These are phyloP conservation scores for Esperia sulphurella DNA, from an alignment of 2,888 invertebrate species.

Conservation along the genomic window DNA sequence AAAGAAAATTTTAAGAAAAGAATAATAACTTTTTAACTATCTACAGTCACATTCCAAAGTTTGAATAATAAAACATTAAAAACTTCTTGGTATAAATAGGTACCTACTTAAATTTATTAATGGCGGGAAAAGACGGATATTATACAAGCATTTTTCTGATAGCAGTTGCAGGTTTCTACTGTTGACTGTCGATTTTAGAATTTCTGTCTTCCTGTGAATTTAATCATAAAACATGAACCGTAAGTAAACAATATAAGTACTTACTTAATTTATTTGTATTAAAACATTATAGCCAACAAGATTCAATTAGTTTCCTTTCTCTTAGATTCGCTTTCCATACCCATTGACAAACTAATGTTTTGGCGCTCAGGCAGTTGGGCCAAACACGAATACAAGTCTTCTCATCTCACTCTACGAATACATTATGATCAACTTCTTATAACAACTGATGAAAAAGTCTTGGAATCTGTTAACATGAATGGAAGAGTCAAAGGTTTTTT, in stretches of 20 bases:
- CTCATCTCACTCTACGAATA: conserved; percentile 33
- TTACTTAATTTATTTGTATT: background rate
- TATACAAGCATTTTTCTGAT: too few relatives aligned
- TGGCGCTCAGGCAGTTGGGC: conserved; percentile 50
- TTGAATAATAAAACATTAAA: too few relatives aligned
- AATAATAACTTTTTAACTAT: too few relatives aligned
- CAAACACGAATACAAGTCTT: conserved; percentile 32
- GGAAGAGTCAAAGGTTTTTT: conserved; percentile 57
- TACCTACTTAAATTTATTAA: too few relatives aligned
- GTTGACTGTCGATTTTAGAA: too few relatives aligned
- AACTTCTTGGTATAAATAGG: too few relatives aligned
- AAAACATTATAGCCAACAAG: too few relatives aligned
- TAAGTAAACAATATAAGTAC: background rate
- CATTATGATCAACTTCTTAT: conserved; percentile 54
- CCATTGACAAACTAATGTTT: conserved; percentile 53
- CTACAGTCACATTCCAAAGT: too few relatives aligned
- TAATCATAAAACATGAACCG: background rate
- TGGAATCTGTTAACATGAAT: conserved; percentile 53
- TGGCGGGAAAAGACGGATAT: too few relatives aligned
- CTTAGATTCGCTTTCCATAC: conserved; percentile 33
- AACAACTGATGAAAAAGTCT: conserved; percentile 37
- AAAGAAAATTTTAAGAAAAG: too few relatives aligned
- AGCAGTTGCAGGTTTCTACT: too few relatives aligned
- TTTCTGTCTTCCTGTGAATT: too few relatives aligned
- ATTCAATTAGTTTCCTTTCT: conserved; percentile 14